Evolutionary conservation across 2,888 invertebrate species (phyloP).

Genomic region (Physocephala rufipes): DNA sequence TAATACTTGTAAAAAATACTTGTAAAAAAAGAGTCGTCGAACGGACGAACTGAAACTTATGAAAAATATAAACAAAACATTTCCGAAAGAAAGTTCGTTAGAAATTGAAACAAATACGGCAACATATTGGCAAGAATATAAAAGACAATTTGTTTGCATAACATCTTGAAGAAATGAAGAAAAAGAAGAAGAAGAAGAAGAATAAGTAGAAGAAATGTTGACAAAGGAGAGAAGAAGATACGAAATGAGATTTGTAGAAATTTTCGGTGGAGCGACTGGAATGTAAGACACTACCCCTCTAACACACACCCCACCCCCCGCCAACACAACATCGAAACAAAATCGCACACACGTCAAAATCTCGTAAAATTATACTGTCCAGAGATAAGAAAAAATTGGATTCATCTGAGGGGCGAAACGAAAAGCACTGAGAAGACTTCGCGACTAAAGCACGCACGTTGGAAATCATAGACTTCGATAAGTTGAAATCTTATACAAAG

Average conservation of each 20-base stretch:
- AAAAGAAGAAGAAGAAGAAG: constrained; percentile 1
- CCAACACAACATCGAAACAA: neutral
- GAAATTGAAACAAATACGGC: constrained; percentile 21
- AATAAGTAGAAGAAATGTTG: neutral
- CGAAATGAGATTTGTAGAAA: neutral
- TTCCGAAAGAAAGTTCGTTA: neutral
- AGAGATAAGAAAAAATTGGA: constrained; percentile 34
- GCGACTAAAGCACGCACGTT: neutral
- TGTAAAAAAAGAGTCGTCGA: neutral
- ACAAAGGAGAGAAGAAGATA: constrained; percentile 1
- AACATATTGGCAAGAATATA: constrained; percentile 2
- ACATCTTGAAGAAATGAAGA: constrained; percentile 5
- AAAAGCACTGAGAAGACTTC: neutral
- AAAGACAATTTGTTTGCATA: neutral
- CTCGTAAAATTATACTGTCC: constrained; percentile 27
- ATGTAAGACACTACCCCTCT: too few relatives aligned
- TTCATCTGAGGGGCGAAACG: neutral
- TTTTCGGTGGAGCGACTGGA: too few relatives aligned
- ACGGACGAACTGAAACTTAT: constrained; percentile 25
- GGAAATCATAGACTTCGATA: neutral
- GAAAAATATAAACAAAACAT: constrained; percentile 8
- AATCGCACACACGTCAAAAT: constrained; percentile 15
- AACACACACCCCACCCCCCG: too few relatives aligned
- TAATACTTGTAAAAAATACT: too few relatives aligned
- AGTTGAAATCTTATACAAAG: constrained; percentile 38